These are phyloP conservation scores for Melanotus villosus DNA, from an alignment of 2,888 invertebrate species.

Conservation along the genomic window DNA sequence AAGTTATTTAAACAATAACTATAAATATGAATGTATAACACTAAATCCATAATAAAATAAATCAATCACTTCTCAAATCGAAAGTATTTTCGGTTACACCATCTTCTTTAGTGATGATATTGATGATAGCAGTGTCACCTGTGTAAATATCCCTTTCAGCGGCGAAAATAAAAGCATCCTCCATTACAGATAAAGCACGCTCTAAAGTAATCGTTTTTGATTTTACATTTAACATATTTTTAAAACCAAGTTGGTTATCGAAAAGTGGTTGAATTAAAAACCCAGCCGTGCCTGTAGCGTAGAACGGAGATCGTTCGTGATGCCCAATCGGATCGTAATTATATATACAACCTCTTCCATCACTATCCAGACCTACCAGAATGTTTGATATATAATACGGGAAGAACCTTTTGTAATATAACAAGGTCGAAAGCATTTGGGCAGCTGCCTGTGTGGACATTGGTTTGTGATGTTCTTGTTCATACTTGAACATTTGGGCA, in stretches of 20 bases:
- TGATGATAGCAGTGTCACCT: conserved; percentile 90
- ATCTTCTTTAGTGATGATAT: conserved; percentile 91
- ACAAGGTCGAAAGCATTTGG: conserved; percentile 94
- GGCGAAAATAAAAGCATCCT: conserved; percentile 97
- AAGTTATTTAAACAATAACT: no score
- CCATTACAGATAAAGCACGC: conserved; percentile 86
- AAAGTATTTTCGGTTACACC: no score
- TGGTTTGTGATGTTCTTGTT: conserved; percentile 92
- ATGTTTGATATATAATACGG: conserved; percentile 98
- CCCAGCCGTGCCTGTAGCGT: conserved; percentile 93
- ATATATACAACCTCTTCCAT: conserved; percentile 95
- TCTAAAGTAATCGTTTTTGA: conserved; percentile 79
- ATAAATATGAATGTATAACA: no score
- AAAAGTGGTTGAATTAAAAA: conserved; percentile 93
- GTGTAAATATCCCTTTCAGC: conserved; percentile 98
- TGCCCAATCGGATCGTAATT: conserved; percentile 98
- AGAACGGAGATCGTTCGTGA: conserved; percentile 86
- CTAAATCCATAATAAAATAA: no score
- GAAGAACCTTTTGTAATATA: conserved; percentile 98
- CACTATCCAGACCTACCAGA: conserved; percentile 91
- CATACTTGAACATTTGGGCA: conserved; percentile 94
- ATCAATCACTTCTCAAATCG: no score
- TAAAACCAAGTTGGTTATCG: conserved; percentile 94
- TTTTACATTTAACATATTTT: conserved; percentile 84
- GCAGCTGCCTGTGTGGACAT: conserved; percentile 95